Base-by-base conservation (phyloP, 2,888 invertebrate species). In the Venusia cambrica region DNA sequence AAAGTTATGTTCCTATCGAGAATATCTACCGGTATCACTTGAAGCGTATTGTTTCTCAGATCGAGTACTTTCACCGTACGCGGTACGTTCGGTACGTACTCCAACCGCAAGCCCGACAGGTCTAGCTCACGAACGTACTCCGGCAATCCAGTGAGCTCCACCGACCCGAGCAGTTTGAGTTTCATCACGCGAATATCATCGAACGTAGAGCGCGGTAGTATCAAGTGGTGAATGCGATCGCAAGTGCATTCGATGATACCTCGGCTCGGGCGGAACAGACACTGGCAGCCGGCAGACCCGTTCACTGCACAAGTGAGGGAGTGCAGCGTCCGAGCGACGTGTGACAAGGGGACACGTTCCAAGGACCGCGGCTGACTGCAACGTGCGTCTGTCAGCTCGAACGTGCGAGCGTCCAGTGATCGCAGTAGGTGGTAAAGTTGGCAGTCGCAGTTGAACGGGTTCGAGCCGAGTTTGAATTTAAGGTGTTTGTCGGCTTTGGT, bases 391-490 rank as follows among this genome's bases (percentile, higher is more conserved):
- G 17, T 28, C 0, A 37, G n/a, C 0, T 24, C 18, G 2, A 42
- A 16, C 1, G 7, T 6, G 0, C 37, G 38, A 3, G 41, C 25
- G 0, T 20, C n/a, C 2, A 48, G 21, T 3, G 34, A 5, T 1
- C 11, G 13, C 4, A 43, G 24, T 8, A 51, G 21, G 1, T 26
- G 2, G 39, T 34, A 45, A 2, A 52, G 17, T 1, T 9, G 1
- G 15, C 54, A 55, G 36, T 55, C 47, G 35, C 54, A 55, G 8
- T 12, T n/a, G 26, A 45, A 42, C 0, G 55, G 55, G 18, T 55
- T 55, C 4, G 41, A 8, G 5, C 34, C 47, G 1, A 55, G 41
- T 1, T 5, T 7, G 1, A 34, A 2, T 20, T 12, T 5, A 30
- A 14, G 11, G 2, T 5, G 1, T n/a, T n/a, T n/a, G n/a, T n/a